A percentile compares a stretch with the other conserved stretches of the same genome.
phyloP scores from a whole-genome alignment of 2,797 vertebrate species.

The Mus caroli region DNA sequence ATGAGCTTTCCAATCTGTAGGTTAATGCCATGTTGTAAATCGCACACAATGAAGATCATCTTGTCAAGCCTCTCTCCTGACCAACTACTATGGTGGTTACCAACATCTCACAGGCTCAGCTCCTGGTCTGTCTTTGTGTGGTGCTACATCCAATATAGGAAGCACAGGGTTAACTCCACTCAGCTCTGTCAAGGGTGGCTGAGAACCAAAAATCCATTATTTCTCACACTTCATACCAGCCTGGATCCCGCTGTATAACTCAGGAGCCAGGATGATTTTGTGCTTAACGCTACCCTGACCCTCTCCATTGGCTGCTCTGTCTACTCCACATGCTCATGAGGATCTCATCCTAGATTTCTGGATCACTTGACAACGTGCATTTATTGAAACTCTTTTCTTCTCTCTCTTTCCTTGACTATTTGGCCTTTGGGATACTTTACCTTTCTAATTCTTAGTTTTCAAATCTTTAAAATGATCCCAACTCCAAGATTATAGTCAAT shows the following conservation, averaged over 20 bases:
- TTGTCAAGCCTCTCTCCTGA: neutral
- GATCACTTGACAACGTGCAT: too few relatives aligned
- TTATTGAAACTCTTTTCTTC: neutral
- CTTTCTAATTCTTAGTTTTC: neutral
- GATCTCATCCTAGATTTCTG: neutral
- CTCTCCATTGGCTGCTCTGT: neutral
- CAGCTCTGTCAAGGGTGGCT: too few relatives aligned
- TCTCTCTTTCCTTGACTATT: neutral
- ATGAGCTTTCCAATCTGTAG: neutral
- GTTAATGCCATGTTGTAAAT: neutral
- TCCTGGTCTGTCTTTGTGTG: neutral
- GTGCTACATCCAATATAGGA: neutral
- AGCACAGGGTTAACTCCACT: neutral
- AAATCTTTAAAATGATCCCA: neutral
- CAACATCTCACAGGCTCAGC: neutral
- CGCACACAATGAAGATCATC: neutral
- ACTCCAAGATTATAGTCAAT: neutral
- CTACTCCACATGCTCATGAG: neutral
- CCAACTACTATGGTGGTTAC: neutral
- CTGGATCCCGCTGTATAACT: neutral
- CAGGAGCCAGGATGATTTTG: neutral
- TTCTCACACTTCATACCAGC: neutral
- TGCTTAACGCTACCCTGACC: neutral
- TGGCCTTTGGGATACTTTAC: neutral
- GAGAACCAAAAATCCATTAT: neutral